Percentiles rank a stretch among this genome's conserved stretches.
phyloP scores from a whole-genome alignment of 2,113 vertebrate genomes.

The human (Homo sapiens) region DNA sequence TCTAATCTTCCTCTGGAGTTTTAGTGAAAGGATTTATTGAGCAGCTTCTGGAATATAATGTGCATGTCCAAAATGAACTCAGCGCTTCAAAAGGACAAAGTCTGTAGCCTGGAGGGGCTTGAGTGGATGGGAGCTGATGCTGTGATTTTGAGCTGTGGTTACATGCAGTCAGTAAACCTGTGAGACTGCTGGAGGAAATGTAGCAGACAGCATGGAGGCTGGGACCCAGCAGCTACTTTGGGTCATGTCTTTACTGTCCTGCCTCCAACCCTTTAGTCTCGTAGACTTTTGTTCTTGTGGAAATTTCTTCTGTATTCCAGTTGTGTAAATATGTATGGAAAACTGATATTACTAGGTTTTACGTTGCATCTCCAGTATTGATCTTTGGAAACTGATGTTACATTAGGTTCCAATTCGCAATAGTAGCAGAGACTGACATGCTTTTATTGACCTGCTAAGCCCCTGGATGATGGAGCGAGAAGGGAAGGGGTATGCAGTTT shows the following conservation, averaged over 20 bases:
- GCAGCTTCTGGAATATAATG: background rate
- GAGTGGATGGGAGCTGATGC: background rate
- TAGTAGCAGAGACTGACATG: slow-evolving; percentile 29
- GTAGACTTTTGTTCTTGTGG: slow-evolving; percentile 57
- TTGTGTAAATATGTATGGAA: slow-evolving; percentile 61
- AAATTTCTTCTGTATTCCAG: slow-evolving; percentile 59
- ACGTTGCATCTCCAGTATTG: slow-evolving; percentile 71
- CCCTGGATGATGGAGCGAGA: background rate
- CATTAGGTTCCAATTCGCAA: slow-evolving; percentile 64
- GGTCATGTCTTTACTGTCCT: slow-evolving; percentile 50
- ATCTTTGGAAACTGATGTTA: slow-evolving; percentile 66
- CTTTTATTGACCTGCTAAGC: background rate
- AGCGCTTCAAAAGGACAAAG: background rate
- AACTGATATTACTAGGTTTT: slow-evolving; percentile 67
- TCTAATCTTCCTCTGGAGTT: background rate
- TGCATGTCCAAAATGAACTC: slow-evolving; percentile 27
- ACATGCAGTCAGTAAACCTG: slow-evolving; percentile 58
- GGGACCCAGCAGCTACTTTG: slow-evolving; percentile 46
- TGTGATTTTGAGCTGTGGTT: slow-evolving; percentile 13
- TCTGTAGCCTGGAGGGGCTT: background rate
- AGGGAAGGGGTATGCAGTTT: background rate
- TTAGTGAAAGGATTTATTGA: slow-evolving; percentile 11
- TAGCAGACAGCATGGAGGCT: background rate
- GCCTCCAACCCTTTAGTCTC: slow-evolving; percentile 50
- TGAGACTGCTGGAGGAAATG: background rate